A percentile compares a stretch with the other conserved stretches of the same genome.
phyloP scores from a whole-genome alignment of 2,888 invertebrate species.

The Coecobrya sp. region DNA sequence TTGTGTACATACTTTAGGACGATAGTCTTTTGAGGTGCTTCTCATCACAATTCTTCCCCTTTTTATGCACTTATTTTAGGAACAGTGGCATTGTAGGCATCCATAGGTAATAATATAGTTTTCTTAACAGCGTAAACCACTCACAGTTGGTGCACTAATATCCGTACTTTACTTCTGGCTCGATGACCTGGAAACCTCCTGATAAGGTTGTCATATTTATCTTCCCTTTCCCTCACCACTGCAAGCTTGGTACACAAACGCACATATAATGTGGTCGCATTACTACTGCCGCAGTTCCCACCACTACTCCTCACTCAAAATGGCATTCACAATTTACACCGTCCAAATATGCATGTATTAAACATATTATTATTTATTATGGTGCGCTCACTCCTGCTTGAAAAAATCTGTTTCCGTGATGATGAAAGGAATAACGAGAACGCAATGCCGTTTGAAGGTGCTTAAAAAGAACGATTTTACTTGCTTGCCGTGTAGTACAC shows the following conservation, averaged over 20 bases:
- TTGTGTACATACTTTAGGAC: not conserved
- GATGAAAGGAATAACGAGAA: constrained; percentile 15
- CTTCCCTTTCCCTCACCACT: constrained; percentile 80
- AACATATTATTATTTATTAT: constrained; percentile 15
- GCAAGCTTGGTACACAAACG: not conserved
- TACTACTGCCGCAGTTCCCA: constrained; percentile 37
- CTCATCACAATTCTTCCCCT: constrained; percentile 34
- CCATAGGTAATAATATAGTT: constrained; percentile 55
- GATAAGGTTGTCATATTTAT: constrained; percentile 86
- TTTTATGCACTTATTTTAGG: constrained; percentile 35
- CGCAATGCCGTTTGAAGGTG: not conserved
- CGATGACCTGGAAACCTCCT: constrained; percentile 86
- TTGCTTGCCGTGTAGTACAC: not conserved
- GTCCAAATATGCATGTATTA: constrained; percentile 7
- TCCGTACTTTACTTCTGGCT: constrained; percentile 86
- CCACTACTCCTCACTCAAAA: constrained; percentile 7
- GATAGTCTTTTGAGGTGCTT: constrained; percentile 38
- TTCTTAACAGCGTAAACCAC: constrained; percentile 72
- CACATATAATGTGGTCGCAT: constrained; percentile 43
- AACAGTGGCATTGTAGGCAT: constrained; percentile 13
- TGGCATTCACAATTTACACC: constrained; percentile 35
- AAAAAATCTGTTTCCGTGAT: not conserved
- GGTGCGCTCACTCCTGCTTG: not conserved
- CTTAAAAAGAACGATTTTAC: constrained; percentile 4
- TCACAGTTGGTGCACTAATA: constrained; percentile 84